Conservation (phyloP, 2,113 vertebrate genomes). For the Aleadryas rufinucha region DNA sequence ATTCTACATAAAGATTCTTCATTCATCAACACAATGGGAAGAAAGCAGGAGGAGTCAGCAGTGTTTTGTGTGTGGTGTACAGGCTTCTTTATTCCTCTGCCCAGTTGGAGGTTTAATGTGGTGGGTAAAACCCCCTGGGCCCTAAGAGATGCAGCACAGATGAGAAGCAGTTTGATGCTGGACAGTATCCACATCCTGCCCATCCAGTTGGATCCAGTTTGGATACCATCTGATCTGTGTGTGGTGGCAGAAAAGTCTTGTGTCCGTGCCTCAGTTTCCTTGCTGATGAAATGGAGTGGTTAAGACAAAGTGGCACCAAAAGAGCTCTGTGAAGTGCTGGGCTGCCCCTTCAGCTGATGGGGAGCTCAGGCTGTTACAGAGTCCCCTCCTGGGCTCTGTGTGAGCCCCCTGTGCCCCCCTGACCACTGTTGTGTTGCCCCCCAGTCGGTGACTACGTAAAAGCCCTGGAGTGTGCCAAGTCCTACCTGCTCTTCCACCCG, state of each 20-base stretch:
- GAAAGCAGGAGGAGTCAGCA: neutral
- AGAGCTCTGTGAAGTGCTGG: neutral
- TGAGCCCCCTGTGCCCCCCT: neutral
- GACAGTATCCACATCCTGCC: neutral
- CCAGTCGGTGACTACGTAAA: slow-evolving; percentile 79
- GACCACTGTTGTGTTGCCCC: neutral
- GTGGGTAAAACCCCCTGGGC: neutral
- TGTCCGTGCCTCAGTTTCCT: neutral
- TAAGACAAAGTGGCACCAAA: neutral
- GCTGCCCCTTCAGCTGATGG: neutral
- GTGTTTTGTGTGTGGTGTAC: fast-evolving
- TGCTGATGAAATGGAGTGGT: neutral
- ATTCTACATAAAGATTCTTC: neutral
- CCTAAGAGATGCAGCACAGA: neutral
- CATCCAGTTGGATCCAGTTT: neutral
- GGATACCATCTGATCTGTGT: neutral
- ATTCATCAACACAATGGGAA: neutral
- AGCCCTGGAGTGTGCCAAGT: slow-evolving; percentile 83
- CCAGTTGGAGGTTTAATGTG: neutral
- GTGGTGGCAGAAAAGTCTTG: neutral
- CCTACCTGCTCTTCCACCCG: slow-evolving; percentile 89
- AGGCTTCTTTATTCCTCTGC: neutral
- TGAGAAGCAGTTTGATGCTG: neutral
- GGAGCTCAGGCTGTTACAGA: neutral
- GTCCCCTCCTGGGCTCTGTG: neutral